A percentile compares a stretch with the other conserved stretches of the same genome.
phyloP scores from a whole-genome alignment of 2,797 vertebrate genomes.

The Eulemur albifrons region DNA sequence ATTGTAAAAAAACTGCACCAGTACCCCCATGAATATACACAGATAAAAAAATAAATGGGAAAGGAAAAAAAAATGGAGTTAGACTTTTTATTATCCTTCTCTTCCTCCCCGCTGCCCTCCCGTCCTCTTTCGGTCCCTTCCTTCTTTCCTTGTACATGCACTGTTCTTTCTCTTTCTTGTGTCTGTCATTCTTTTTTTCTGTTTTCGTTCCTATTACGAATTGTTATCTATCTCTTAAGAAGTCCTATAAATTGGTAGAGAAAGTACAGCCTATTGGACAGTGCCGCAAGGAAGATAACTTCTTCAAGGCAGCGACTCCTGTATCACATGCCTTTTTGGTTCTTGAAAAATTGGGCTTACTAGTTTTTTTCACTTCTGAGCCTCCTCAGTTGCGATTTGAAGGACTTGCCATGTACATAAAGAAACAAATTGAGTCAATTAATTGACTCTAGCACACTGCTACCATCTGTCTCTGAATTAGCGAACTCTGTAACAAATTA shows the following conservation, averaged over 20 bases:
- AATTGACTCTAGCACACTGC: background rate
- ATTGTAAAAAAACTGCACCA: no score
- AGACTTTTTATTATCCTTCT: background rate
- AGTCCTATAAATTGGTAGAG: background rate
- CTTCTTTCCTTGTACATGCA: background rate
- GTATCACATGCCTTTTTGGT: background rate
- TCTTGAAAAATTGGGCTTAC: background rate
- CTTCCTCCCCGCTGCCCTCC: background rate
- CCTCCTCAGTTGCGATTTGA: background rate
- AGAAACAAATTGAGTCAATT: background rate
- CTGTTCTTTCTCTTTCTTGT: background rate
- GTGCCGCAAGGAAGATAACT: background rate
- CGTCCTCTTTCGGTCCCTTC: rapidly evolving
- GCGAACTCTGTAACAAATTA: background rate
- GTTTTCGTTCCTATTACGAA: background rate
- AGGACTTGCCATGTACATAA: background rate
- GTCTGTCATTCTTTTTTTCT: background rate
- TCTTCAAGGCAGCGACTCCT: background rate
- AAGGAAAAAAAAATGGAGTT: background rate
- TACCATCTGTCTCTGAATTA: background rate
- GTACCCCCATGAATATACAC: no score
- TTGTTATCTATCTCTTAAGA: background rate
- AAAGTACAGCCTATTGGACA: background rate
- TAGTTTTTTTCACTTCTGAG: background rate
- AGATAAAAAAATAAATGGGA: no score